phyloP scores from a whole-genome alignment of 2,888 invertebrate species.

The Vesta saturnalis region DNA sequence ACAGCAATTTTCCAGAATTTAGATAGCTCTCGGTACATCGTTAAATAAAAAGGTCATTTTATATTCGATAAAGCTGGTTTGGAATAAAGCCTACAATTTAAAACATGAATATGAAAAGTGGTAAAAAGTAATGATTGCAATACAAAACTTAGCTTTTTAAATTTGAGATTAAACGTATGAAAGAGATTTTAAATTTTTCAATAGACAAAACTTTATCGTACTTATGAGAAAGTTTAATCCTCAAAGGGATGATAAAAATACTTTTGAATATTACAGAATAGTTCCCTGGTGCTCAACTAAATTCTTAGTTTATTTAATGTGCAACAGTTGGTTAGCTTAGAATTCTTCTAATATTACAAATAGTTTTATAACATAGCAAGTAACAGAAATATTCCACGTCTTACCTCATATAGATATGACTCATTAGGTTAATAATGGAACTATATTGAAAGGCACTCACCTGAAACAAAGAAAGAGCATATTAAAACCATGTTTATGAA shows the following conservation, averaged over 20 bases:
- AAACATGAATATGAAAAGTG: too few species aligned
- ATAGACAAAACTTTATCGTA: constrained; percentile 5
- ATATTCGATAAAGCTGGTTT: too few species aligned
- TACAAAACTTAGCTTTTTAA: too few species aligned
- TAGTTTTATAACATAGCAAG: neutral
- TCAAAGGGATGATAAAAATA: constrained; percentile 3
- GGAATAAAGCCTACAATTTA: too few species aligned
- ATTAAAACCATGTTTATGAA: neutral
- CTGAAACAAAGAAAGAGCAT: constrained; percentile 17
- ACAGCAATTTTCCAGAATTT: too few species aligned
- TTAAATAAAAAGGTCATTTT: too few species aligned
- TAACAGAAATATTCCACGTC: neutral
- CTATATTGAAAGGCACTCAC: constrained; percentile 10
- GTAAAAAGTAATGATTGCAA: too few species aligned
- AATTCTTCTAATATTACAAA: constrained; percentile 4
- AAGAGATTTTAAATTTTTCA: neutral
- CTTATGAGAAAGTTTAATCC: neutral
- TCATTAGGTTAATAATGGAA: neutral
- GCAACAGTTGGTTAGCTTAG: constrained; percentile 7
- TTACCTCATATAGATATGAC: neutral
- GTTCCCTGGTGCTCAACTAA: constrained; percentile 1
- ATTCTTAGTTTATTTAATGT: constrained; percentile 9
- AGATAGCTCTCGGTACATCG: too few species aligned
- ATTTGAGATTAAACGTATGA: too few species aligned
- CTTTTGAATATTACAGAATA: constrained; percentile 4